Conservation (phyloP, 2,113 vertebrate species). For the Triplophysa dalaica region DNA sequence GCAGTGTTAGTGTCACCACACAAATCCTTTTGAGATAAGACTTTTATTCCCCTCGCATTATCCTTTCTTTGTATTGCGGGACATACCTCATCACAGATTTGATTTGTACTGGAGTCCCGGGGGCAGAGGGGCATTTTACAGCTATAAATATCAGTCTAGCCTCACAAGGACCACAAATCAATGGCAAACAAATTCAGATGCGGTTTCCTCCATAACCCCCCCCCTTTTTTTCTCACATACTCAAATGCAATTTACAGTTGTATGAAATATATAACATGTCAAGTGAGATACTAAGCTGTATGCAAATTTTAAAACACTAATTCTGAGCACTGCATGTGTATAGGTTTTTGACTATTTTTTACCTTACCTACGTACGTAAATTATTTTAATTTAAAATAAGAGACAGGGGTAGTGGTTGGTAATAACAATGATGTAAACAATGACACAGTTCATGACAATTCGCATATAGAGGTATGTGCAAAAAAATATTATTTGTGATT, state of each 20-base stretch:
- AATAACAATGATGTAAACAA: not conserved
- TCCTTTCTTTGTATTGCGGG: constrained; percentile 24
- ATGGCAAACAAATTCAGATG: constrained; percentile 38
- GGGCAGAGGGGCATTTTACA: constrained; percentile 53
- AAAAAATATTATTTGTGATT: not conserved
- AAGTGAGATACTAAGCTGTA: not conserved
- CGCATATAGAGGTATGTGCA: not conserved
- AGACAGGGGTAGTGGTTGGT: not conserved
- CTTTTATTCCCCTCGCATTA: constrained; percentile 34
- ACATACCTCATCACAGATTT: constrained; percentile 41
- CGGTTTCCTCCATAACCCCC: not conserved
- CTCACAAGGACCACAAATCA: constrained; percentile 53
- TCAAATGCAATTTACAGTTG: constrained; percentile 2
- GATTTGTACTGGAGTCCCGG: constrained; percentile 56
- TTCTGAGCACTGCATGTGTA: not conserved
- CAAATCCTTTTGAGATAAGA: constrained; percentile 37
- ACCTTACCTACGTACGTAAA: not conserved
- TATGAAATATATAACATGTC: not conserved
- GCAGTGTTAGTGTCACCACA: constrained; percentile 30
- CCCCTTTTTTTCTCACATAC: not conserved
- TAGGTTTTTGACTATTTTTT: no score
- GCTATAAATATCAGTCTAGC: constrained; percentile 52
- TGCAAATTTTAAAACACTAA: not conserved
- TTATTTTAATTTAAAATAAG: not conserved
- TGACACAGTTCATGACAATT: not conserved